Conservation (phyloP, 2,797 vertebrate genomes). For the Mus caroli region DNA sequence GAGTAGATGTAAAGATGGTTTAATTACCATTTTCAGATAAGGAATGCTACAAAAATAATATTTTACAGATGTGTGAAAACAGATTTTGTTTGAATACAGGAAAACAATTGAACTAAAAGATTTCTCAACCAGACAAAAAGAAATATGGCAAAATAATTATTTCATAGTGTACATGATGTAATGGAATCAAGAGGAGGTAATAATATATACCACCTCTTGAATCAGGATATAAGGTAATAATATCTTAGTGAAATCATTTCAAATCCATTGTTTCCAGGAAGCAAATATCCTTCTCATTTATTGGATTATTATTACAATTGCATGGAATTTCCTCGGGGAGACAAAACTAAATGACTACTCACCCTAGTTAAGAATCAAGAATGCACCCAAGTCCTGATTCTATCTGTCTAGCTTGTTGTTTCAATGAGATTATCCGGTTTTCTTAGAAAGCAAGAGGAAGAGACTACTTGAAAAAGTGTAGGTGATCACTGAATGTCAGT, state of each 20-base stretch:
- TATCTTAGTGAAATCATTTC: not conserved
- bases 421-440: not conserved
- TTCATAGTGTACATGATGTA: not conserved
- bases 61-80: not conserved
- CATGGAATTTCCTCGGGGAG: not conserved
- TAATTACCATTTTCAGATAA: not conserved
- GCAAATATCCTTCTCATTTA: not conserved
- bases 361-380: not conserved
- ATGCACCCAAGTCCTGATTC: not conserved
- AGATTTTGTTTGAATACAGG: not conserved
- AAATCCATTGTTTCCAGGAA: not conserved
- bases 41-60: not conserved
- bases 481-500: not conserved
- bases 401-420: accelerated
- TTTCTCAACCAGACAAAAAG: not conserved
- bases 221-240: not conserved
- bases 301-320: not conserved
- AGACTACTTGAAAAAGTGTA: not conserved
- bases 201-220: no score
- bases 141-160: not conserved
- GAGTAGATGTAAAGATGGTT: not conserved
- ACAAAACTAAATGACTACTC: not conserved
- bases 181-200: not conserved
- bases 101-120: not conserved
- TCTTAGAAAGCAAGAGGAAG: not conserved